Evolutionary conservation across 2,113 vertebrate genomes (phyloP).

Genomic region (pig (Sus scrofa)): DNA sequence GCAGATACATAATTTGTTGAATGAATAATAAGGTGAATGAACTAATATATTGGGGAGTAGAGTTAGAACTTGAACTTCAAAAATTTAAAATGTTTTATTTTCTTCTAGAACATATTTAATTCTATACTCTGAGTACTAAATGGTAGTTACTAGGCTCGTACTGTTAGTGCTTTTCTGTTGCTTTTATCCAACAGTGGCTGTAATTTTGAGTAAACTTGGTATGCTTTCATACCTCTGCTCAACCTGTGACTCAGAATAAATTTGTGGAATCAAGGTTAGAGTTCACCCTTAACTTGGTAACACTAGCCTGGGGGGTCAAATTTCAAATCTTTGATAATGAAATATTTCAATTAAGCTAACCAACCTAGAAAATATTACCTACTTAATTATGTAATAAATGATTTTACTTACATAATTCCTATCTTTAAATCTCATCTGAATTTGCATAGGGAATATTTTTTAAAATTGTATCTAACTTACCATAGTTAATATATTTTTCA

Average conservation of each 20-base stretch:
- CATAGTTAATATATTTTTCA: background rate
- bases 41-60: background rate
- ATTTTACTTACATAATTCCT: conserved; percentile 33
- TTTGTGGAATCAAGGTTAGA: conserved; percentile 40
- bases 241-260: background rate
- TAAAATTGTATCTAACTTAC: background rate
- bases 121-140: background rate
- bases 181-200: background rate
- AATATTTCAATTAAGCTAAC: background rate
- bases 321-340: background rate
- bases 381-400: conserved; percentile 24
- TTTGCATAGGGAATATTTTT: background rate
- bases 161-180: background rate
- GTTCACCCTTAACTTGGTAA: background rate
- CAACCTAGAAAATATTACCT: background rate
- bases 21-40: background rate
- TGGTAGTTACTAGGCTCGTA: background rate
- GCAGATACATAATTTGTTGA: background rate
- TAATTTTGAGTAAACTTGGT: background rate
- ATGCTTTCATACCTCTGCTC: background rate
- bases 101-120: conserved; percentile 26
- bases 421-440: background rate
- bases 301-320: background rate
- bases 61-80: conserved; percentile 9
- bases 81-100: conserved; percentile 5